Evolutionary conservation across 2,113 vertebrate genomes (phyloP).

Genomic region (Meriones unguiculatus): DNA sequence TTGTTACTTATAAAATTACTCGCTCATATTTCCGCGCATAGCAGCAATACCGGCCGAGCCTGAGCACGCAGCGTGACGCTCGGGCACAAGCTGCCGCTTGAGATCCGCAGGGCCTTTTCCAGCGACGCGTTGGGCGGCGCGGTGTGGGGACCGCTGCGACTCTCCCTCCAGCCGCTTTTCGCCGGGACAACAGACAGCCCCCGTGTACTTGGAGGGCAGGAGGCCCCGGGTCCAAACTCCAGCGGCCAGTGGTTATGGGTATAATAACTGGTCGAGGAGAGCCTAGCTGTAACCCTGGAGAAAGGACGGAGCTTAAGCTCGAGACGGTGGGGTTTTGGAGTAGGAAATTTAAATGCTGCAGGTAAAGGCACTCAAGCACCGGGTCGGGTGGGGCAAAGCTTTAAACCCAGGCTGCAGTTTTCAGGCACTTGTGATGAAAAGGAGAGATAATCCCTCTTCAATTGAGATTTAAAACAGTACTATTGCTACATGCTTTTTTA

Average conservation of each 20-base stretch:
- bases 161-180: conserved; percentile 67
- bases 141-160: conserved; percentile 59
- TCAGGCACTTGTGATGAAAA: neutral
- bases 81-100: conserved; percentile 54
- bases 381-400: neutral
- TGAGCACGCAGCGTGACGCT: conserved; percentile 67
- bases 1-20: conserved; percentile 91
- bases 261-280: neutral
- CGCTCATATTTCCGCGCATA: conserved; percentile 90
- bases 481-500: neutral
- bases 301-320: neutral
- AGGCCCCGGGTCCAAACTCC: neutral
- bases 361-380: neutral
- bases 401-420: neutral
- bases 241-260: neutral
- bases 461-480: conserved; percentile 25
- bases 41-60: conserved; percentile 87
- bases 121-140: conserved; percentile 37
- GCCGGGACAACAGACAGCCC: neutral
- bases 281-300: neutral
- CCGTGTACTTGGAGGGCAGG: neutral
- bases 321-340: conserved; percentile 3
- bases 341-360: conserved; percentile 12
- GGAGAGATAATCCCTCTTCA: neutral
- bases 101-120: conserved; percentile 25